phyloP scores from a whole-genome alignment of 2,797 vertebrate species.

The Microcaecilia unicolor region DNA sequence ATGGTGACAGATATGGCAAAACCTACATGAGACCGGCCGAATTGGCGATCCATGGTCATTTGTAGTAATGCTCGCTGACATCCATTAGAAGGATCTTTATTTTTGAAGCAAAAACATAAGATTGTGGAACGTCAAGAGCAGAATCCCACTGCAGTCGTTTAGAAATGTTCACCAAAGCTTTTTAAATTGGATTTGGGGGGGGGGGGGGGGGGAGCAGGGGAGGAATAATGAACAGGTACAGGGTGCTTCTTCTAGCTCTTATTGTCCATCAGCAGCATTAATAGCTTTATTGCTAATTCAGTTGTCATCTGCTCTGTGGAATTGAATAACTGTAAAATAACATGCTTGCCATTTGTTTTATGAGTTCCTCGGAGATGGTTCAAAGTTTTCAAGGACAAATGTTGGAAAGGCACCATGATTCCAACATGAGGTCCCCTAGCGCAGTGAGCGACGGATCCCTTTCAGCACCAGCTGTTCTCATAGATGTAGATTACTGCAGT shows the following conservation, averaged over 20 bases:
- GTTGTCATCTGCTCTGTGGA: constrained; percentile 7
- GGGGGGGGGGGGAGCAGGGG: too few species aligned
- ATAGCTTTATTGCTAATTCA: constrained; percentile 12
- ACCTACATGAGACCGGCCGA: too few species aligned
- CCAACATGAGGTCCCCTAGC: constrained; percentile 80
- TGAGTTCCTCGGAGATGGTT: constrained; percentile 12
- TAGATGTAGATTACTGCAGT: constrained; percentile 83
- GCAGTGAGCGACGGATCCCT: constrained; percentile 83
- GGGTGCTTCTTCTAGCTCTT: background rate
- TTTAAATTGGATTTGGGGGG: too few species aligned
- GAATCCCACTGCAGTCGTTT: too few species aligned
- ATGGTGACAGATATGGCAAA: too few species aligned
- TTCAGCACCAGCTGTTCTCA: constrained; percentile 97
- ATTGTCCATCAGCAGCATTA: background rate
- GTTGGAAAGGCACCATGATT: constrained; percentile 69
- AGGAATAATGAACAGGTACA: too few species aligned
- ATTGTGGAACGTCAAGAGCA: background rate
- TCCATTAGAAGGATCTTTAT: background rate
- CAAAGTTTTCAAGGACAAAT: constrained; percentile 89
- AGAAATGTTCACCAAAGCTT: too few species aligned
- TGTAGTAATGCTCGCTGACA: constrained; percentile 1
- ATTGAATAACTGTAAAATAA: constrained; percentile 4
- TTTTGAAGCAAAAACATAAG: background rate
- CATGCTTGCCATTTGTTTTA: constrained; percentile 12
- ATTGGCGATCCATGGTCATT: too few species aligned